These are phyloP conservation scores for Botia kubotai DNA, from an alignment of 2,797 vertebrate species.

Conservation along the genomic window DNA sequence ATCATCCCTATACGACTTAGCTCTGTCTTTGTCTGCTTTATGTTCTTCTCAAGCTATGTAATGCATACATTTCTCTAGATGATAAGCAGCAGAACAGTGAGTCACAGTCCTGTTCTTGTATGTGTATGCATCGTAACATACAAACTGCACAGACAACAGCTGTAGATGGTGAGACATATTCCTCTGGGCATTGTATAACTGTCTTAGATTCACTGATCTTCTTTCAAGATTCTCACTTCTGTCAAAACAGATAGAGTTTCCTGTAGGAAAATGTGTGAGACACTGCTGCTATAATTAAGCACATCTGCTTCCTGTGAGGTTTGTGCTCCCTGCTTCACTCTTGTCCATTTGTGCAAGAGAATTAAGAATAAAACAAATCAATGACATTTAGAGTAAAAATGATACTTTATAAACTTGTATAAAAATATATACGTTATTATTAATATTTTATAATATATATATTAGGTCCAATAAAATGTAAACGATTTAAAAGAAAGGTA, in stretches of 20 bases:
- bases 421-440: too few relatives aligned
- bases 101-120: conserved; percentile 3
- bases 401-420: too few relatives aligned
- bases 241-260: conserved; percentile 1
- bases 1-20: too few relatives aligned
- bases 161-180: neutral
- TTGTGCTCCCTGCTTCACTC: too few relatives aligned
- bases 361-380: too few relatives aligned
- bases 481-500: neutral
- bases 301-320: neutral
- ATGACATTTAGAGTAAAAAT: too few relatives aligned
- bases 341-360: too few relatives aligned
- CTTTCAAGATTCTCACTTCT: neutral
- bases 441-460: too few relatives aligned
- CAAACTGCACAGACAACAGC: neutral
- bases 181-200: neutral
- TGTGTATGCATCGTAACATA: neutral
- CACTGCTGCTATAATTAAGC: neutral
- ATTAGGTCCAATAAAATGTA: neutral
- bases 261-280: neutral
- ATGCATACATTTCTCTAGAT: too few relatives aligned
- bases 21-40: too few relatives aligned
- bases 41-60: too few relatives aligned
- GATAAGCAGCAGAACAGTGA: too few relatives aligned
- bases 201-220: neutral